Conservation (phyloP, 1,140 invertebrate species). For the Monomorium pharaonis region DNA sequence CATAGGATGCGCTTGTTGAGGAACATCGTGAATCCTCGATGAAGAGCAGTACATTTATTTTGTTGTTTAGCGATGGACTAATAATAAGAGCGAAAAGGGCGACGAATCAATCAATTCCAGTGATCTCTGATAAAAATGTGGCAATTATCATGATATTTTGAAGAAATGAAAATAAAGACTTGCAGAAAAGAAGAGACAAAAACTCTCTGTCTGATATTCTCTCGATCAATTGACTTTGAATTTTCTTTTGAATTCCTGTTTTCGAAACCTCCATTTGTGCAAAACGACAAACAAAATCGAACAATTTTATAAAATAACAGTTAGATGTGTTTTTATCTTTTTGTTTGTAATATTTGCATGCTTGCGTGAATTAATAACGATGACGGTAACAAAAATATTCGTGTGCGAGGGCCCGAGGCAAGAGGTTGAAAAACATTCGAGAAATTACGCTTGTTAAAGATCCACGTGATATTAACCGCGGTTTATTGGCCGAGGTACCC, state of each 20-base stretch:
- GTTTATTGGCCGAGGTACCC: not conserved
- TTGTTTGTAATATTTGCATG: not conserved
- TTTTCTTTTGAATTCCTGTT: not conserved
- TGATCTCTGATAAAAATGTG: not conserved
- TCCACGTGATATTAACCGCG: not conserved
- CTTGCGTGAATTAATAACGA: not conserved
- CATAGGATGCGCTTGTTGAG: not conserved
- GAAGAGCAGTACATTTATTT: not conserved
- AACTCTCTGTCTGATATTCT: not conserved
- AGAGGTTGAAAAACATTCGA: not conserved
- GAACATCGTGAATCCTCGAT: not conserved
- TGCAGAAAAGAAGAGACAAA: not conserved
- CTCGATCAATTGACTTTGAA: not conserved
- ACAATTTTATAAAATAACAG: not conserved
- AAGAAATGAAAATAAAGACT: not conserved
- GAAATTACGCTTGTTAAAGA: not conserved
- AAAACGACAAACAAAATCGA: not conserved
- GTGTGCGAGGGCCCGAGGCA: not conserved
- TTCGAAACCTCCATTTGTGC: not conserved
- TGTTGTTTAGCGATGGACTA: not conserved
- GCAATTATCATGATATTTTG: not conserved
- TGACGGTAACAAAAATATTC: not conserved
- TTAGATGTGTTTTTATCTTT: no score
- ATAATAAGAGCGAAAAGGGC: not conserved
- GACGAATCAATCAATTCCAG: not conserved